Base-by-base conservation (phyloP, 1,140 invertebrate species). In the Parapsyche elsis region DNA sequence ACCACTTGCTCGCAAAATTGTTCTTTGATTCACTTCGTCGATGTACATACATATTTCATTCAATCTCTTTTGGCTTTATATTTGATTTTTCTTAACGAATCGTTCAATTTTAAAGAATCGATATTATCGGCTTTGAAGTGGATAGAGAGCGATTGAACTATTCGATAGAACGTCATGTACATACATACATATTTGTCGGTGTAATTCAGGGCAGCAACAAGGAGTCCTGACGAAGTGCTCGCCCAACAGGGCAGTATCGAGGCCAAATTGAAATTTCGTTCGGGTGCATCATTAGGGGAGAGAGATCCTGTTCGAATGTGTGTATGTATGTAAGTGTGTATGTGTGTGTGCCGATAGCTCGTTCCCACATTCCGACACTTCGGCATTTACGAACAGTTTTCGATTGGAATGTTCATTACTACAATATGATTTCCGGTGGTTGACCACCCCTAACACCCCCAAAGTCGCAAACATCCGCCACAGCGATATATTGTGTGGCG, bases 401-500 rank as follows among this genome's bases (percentile, higher is more conserved):
- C 45, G 21, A 75, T 75, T 26, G 73, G 73, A 75, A 75, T 75
- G 23, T 75, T 75, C 49, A 57, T 75, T 75, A 75, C 23, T 75
- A 46, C 73, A 75, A 57, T 73, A 73, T 73, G 45, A 75, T 75
- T 75, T 75, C 45, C 73, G 45, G 24, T 38, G 71, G 24, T 73
- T n/a, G 14, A 23, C 64, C 64, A 53, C 49, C 12, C 16, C 49
- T 12, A 53, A 53, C 49, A 53, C 49, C 10, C 12, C 49, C 19
- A 12, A 61, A 61, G 57, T 67, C 24, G 21, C 64, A 12, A 67
- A 26, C 64, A 67, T 23, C 64, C 49, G 4, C 12, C 16, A 5
- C 30, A 38, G 7, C 30, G 30, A 38, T 38, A 38, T 38, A 38
- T 38, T 38, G 30, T 38, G 30, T 38, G 30, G 7, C 7, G 30